Percentiles rank a stretch among this genome's conserved stretches.
These are phyloP conservation scores for Druon quercuslanigerum DNA, from an alignment of 1,140 invertebrate genomes.

Conservation along the genomic window DNA sequence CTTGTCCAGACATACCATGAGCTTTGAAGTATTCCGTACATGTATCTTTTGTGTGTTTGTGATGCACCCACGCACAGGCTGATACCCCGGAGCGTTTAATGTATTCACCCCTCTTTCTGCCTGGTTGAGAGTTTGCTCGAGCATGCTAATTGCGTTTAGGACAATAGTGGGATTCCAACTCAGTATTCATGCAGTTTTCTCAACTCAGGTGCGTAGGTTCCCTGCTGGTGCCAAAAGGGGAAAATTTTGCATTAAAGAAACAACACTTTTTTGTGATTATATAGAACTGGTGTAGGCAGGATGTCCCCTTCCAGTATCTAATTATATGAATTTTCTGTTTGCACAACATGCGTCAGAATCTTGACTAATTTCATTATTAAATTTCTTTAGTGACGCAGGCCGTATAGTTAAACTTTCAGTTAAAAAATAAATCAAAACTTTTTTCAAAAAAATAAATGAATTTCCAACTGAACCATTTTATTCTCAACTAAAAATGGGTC, in stretches of 20 bases:
- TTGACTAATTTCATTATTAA: no score
- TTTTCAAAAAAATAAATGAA: no score
- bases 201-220: conserved; percentile 11
- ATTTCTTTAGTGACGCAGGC: no score
- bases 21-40: conserved; percentile 27
- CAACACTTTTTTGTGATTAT: neutral
- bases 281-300: conserved; percentile 7
- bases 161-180: conserved; percentile 58
- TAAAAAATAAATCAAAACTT: no score
- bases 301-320: neutral
- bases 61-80: conserved; percentile 5
- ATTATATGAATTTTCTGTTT: conserved; percentile 9
- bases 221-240: conserved; percentile 14
- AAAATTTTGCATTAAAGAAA: neutral
- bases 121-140: conserved; percentile 49
- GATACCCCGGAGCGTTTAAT: conserved; percentile 51
- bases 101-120: conserved; percentile 56
- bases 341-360: no score
- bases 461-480: no score
- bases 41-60: conserved; percentile 11
- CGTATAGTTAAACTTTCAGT: no score
- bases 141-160: conserved; percentile 60
- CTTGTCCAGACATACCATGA: conserved; percentile 10
- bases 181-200: conserved; percentile 39
- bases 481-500: no score